Evolutionary conservation across 2,888 invertebrate genomes (phyloP).

Genomic region (Adineta ricciae): DNA sequence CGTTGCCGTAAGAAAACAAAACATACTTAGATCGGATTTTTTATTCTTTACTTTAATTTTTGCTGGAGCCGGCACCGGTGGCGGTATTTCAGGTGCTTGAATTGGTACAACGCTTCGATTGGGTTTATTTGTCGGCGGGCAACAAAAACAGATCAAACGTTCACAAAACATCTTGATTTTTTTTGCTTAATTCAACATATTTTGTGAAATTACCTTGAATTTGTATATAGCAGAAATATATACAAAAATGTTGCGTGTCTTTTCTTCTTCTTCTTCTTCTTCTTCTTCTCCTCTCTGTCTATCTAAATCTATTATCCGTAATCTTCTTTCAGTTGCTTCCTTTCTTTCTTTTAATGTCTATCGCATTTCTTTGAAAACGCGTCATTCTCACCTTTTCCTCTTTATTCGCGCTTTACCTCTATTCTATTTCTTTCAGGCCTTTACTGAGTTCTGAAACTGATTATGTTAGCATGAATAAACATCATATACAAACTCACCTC

Average conservation of each 20-base stretch:
- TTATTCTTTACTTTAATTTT: neutral
- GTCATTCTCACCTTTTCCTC: neutral
- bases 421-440: neutral
- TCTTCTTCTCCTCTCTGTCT: neutral
- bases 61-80: neutral
- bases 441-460: neutral
- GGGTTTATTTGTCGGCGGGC: neutral
- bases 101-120: neutral
- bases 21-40: neutral
- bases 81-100: neutral
- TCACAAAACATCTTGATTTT: neutral
- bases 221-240: too few species aligned
- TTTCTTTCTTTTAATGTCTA: neutral
- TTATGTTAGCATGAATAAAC: neutral
- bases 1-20: neutral
- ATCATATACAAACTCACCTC: neutral
- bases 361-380: neutral
- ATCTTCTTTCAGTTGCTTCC: neutral
- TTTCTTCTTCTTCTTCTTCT: neutral
- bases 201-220: too few species aligned
- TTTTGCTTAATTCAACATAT: neutral
- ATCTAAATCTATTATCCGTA: neutral
- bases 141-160: conserved; percentile 6
- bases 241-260: too few species aligned
- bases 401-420: neutral